These are phyloP conservation scores for Saturnia japonica DNA, from an alignment of 2,888 invertebrate species.

Conservation along the genomic window DNA sequence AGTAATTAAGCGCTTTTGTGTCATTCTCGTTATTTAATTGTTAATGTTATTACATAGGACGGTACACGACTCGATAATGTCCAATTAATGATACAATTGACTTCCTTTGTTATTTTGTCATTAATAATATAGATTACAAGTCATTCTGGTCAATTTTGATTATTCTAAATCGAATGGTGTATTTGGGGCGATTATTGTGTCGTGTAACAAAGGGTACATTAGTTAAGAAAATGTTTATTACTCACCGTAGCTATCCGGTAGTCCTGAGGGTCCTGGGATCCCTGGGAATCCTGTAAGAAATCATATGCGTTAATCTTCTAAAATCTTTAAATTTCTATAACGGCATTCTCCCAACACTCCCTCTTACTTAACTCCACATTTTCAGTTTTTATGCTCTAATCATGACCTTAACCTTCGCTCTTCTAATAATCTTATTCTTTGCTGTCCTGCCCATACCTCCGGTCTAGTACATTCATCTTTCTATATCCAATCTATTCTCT, in stretches of 20 bases:
- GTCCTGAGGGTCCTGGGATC: constrained; percentile 93
- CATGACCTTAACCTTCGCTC: no score
- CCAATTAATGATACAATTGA: constrained; percentile 61
- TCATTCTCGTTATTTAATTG: constrained; percentile 65
- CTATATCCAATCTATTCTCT: no score
- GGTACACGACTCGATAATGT: constrained; percentile 70
- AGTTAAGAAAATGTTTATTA: constrained; percentile 49
- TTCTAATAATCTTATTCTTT: no score
- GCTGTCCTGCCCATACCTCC: no score
- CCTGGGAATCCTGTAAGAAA: constrained; percentile 84
- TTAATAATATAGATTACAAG: constrained; percentile 50
- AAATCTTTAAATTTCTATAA: background rate
- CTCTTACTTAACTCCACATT: no score
- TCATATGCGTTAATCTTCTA: background rate
- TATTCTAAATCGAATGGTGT: constrained; percentile 39
- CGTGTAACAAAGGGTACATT: constrained; percentile 46
- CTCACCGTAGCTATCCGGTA: constrained; percentile 93
- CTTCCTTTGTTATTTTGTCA: constrained; percentile 48
- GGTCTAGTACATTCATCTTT: no score
- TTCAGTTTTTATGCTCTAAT: no score
- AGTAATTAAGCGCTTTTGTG: constrained; percentile 57
- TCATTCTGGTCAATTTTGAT: constrained; percentile 52
- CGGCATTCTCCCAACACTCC: no score
- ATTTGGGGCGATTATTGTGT: constrained; percentile 51
- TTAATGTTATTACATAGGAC: constrained; percentile 68